phyloP scores from a whole-genome alignment of 2,113 vertebrate genomes.

The Speoplatyrhinus poulsoni region DNA sequence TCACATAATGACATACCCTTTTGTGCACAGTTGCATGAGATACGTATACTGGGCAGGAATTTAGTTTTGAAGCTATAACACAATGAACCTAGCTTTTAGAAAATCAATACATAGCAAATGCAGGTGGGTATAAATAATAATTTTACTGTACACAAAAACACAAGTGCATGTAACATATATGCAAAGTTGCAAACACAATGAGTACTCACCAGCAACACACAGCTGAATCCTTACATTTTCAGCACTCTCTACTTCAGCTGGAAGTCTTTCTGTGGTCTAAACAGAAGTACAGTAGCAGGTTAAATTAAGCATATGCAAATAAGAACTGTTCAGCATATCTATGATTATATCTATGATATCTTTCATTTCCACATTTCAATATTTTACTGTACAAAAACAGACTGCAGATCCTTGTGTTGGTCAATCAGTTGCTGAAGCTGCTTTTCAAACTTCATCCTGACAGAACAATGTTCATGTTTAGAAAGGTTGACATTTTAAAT shows the following conservation, averaged over 20 bases:
- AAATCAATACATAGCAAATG: background rate
- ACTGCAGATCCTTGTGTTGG: slow-evolving; percentile 71
- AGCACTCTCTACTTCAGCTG: slow-evolving; percentile 56
- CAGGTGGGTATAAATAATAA: background rate
- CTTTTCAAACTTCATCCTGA: slow-evolving; percentile 77
- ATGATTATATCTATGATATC: too few relatives aligned
- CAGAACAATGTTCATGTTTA: slow-evolving; percentile 8
- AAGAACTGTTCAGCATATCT: too few relatives aligned
- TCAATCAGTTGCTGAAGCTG: slow-evolving; percentile 72
- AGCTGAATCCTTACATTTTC: slow-evolving; percentile 62
- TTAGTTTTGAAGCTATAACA: too few relatives aligned
- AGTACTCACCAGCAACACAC: slow-evolving; percentile 58
- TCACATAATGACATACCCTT: too few relatives aligned
- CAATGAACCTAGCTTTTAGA: background rate
- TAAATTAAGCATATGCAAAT: background rate
- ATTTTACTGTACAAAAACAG: slow-evolving; percentile 63
- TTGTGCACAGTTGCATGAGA: too few relatives aligned
- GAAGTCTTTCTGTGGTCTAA: slow-evolving; percentile 65
- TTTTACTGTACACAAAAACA: background rate
- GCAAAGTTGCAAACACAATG: background rate
- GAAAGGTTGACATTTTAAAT: background rate
- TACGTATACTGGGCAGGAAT: too few relatives aligned
- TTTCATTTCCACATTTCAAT: too few relatives aligned
- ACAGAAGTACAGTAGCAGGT: slow-evolving; percentile 2
- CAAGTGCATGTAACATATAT: too few relatives aligned